phyloP scores from a whole-genome alignment of 1,140 invertebrate species.

The Pogonognathellus flavescens region DNA sequence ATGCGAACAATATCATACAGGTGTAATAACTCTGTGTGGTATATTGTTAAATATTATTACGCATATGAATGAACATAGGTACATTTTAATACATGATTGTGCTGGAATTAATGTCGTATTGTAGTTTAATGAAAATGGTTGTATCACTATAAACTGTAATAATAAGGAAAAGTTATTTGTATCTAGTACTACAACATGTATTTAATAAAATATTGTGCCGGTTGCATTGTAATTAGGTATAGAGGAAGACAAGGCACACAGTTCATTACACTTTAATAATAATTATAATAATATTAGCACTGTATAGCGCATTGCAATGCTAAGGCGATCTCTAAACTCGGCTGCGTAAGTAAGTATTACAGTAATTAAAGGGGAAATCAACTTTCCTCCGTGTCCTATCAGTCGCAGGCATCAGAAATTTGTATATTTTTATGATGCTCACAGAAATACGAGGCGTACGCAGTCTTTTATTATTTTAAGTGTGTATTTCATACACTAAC shows the following conservation, averaged over 20 bases:
- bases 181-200: no score
- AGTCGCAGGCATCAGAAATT: conserved; percentile 19
- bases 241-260: neutral
- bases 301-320: no score
- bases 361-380: conserved; percentile 39
- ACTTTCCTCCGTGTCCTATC: conserved; percentile 46
- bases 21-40: no score
- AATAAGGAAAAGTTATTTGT: no score
- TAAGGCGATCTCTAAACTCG: conserved; percentile 25
- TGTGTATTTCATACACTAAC: neutral
- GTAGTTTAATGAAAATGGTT: no score
- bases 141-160: no score
- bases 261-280: conserved; percentile 34
- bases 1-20: no score
- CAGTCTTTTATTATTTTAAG: neutral
- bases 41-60: no score
- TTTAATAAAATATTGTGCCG: neutral
- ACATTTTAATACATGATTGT: no score
- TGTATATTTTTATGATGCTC: conserved; percentile 38
- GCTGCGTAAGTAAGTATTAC: conserved; percentile 1
- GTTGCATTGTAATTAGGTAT: neutral
- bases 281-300: no score
- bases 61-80: no score
- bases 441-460: neutral
- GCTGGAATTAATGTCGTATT: no score